Percentiles rank a stretch among this genome's conserved stretches.
Evolutionary conservation across 2,113 vertebrate species (phyloP).

Genomic region (Benitochromis conjunctus): DNA sequence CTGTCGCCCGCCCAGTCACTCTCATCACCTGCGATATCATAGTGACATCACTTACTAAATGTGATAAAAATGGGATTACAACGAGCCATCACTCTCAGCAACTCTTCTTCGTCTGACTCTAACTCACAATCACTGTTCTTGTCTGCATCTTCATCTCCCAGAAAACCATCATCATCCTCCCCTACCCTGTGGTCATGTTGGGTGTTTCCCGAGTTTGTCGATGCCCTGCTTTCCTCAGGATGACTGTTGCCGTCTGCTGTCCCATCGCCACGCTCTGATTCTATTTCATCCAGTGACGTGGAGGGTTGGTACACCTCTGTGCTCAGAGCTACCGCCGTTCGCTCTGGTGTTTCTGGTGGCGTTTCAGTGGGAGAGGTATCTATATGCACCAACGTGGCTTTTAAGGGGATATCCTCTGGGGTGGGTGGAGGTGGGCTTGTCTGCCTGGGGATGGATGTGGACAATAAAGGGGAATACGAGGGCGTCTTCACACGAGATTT

Average conservation of each 20-base stretch:
- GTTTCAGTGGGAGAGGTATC: constrained; percentile 14
- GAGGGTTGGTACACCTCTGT: constrained; percentile 20
- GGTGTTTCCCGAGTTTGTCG: not conserved
- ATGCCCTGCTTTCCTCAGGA: not conserved
- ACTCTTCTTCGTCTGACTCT: constrained; percentile 55
- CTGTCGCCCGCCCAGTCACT: not conserved
- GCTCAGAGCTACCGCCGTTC: not conserved
- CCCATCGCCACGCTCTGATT: not conserved
- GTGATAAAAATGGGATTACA: constrained; percentile 55
- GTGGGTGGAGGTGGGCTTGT: constrained; percentile 6
- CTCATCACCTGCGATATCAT: constrained; percentile 1
- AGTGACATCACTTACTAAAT: constrained; percentile 48
- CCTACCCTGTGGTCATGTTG: not conserved
- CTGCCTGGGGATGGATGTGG: not conserved
- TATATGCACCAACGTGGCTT: constrained; percentile 26
- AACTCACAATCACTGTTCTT: constrained; percentile 42
- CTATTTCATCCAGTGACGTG: constrained; percentile 36
- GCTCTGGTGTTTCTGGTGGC: constrained; percentile 2
- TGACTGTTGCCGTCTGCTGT: not conserved
- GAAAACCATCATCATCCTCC: constrained; percentile 14
- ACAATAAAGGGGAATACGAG: constrained; percentile 14
- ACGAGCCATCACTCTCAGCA: constrained; percentile 45
- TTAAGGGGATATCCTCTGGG: constrained; percentile 24
- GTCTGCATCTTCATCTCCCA: constrained; percentile 32
- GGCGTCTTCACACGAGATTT: constrained; percentile 20